Evolutionary conservation across 2,888 invertebrate species (phyloP).

Genomic region (Mechanitis messenoides): DNA sequence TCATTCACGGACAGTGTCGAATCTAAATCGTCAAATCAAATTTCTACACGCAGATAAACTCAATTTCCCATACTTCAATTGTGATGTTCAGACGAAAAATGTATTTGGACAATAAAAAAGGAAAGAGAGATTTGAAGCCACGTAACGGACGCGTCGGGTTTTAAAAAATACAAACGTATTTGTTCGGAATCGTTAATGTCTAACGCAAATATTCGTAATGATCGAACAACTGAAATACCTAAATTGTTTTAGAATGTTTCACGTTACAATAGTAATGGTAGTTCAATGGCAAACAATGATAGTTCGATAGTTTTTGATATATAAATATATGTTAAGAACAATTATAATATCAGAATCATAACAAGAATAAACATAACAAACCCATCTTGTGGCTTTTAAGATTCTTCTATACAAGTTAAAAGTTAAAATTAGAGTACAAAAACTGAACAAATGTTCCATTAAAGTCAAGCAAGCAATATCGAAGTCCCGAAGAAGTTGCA

Average conservation of each 20-base stretch:
- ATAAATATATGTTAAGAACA: not conserved
- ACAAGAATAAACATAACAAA: not conserved
- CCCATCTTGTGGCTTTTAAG: not conserved
- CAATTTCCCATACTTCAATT: not conserved
- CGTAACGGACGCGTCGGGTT: not conserved
- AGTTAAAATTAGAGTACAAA: not conserved
- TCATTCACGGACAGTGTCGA: too few species aligned
- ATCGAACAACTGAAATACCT: too few species aligned
- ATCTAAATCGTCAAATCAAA: not conserved
- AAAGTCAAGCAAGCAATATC: constrained; percentile 7
- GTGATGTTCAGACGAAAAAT: constrained; percentile 3
- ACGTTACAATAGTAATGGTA: too few species aligned
- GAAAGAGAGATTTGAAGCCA: not conserved
- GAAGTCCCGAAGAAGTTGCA: constrained; percentile 5
- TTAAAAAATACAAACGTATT: constrained; percentile 2
- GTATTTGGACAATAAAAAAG: constrained; percentile 4
- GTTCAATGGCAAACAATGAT: too few species aligned
- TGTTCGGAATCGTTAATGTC: constrained; percentile 1
- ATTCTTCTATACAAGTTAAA: not conserved
- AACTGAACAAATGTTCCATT: constrained; percentile 2
- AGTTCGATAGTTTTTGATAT: too few species aligned
- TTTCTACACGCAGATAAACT: constrained; percentile 3
- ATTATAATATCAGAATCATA: not conserved
- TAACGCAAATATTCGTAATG: constrained; percentile 1
- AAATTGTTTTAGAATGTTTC: too few species aligned